These are phyloP conservation scores for Nannoperca australis DNA, from an alignment of 2,797 vertebrate species.

Conservation along the genomic window DNA sequence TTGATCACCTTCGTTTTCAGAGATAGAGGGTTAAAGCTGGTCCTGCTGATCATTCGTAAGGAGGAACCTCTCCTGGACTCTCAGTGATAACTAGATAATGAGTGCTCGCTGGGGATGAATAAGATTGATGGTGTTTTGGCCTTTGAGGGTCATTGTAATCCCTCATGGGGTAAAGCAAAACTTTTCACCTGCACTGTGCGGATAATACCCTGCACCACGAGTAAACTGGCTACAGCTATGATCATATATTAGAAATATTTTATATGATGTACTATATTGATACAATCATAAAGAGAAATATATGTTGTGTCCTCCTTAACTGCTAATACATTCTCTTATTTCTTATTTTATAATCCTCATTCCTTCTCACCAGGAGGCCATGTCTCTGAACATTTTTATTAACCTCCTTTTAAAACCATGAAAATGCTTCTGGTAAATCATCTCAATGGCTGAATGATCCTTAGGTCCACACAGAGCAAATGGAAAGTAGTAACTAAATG, in stretches of 20 bases:
- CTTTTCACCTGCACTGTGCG: slow-evolving; percentile 24
- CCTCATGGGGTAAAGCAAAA: slow-evolving; percentile 40
- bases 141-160: slow-evolving; percentile 45
- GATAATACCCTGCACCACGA: not conserved
- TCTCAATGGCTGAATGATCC: not conserved
- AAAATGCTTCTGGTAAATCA: not conserved
- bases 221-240: slow-evolving; percentile 4
- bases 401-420: slow-evolving; percentile 9
- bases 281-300: not conserved
- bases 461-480: not conserved
- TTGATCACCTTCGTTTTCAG: slow-evolving; percentile 9
- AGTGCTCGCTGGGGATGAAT: slow-evolving; percentile 49
- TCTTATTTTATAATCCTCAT: not conserved
- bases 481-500: not conserved
- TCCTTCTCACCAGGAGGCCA: not conserved
- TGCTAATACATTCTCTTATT: not conserved
- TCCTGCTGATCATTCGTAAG: slow-evolving; percentile 40
- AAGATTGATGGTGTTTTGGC: slow-evolving; percentile 58
- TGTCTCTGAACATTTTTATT: slow-evolving; percentile 16
- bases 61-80: slow-evolving; percentile 33
- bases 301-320: not conserved
- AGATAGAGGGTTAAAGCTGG: not conserved
- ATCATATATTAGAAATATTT: not conserved
- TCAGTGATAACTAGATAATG: slow-evolving; percentile 66
- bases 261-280: not conserved